These are phyloP conservation scores for Choloepus hoffmanni DNA, from an alignment of 2,113 vertebrate genomes.

Conservation along the genomic window DNA sequence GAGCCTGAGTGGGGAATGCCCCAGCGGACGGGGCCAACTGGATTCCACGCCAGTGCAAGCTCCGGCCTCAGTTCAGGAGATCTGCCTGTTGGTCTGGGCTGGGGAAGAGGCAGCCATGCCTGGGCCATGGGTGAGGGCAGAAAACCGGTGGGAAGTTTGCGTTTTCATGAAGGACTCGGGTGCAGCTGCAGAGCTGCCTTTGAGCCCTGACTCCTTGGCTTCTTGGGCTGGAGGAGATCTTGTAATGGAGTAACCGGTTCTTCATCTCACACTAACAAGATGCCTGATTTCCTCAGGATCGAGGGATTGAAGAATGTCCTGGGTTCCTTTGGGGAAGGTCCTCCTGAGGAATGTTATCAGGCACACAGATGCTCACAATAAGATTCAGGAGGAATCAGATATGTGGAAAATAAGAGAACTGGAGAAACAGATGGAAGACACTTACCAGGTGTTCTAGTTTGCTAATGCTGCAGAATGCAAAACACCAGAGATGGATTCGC, in stretches of 20 bases:
- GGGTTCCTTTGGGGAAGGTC: slow-evolving; percentile 91
- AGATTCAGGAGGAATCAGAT: slow-evolving; percentile 98
- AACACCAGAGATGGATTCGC: too few relatives aligned
- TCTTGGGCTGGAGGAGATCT: slow-evolving; percentile 80
- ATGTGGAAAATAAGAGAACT: slow-evolving; percentile 98
- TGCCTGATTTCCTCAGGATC: slow-evolving; percentile 80
- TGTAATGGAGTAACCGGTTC: slow-evolving; percentile 78
- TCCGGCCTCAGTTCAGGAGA: slow-evolving; percentile 3
- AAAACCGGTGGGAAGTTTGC: slow-evolving; percentile 78
- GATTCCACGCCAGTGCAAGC: slow-evolving; percentile 30
- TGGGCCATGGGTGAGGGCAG: slow-evolving; percentile 72
- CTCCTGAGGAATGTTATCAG: slow-evolving; percentile 88
- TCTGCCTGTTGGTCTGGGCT: slow-evolving; percentile 44
- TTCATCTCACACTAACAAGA: slow-evolving; percentile 80
- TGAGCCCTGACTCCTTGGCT: slow-evolving; percentile 78
- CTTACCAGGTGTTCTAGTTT: neutral
- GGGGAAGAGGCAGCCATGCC: slow-evolving; percentile 64
- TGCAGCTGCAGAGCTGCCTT: slow-evolving; percentile 81
- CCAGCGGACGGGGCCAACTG: neutral
- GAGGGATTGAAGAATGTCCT: slow-evolving; percentile 89
- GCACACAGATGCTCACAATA: slow-evolving; percentile 96
- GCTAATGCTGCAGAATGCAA: too few relatives aligned
- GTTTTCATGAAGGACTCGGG: slow-evolving; percentile 79
- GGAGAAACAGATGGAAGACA: slow-evolving; percentile 89
- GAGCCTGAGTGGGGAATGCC: slow-evolving; percentile 55